Evolutionary conservation across 2,888 invertebrate genomes (phyloP).

Genomic region (Zaprionus obscuricornis): DNA sequence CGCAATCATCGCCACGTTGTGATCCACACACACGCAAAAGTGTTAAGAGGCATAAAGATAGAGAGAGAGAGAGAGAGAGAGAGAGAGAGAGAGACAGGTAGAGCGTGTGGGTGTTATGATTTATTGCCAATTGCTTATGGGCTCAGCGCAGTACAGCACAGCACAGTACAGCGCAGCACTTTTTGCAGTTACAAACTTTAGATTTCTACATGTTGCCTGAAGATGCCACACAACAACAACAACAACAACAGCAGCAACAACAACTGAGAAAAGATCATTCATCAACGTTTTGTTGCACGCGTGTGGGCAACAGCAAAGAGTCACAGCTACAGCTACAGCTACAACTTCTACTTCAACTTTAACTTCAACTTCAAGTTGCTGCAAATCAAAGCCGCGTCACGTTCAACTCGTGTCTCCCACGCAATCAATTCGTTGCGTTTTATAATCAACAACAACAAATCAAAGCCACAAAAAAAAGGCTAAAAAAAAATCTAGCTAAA

Average conservation of each 20-base stretch:
- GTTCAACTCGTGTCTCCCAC: constrained; percentile 33
- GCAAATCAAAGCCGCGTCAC: constrained; percentile 50
- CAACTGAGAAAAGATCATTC: constrained; percentile 40
- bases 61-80: not conserved
- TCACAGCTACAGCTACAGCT: not conserved
- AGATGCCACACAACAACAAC: constrained; percentile 24
- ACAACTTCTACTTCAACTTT: not conserved
- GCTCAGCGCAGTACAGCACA: constrained; percentile 12
- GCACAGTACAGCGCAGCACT: constrained; percentile 1
- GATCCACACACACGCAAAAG: not conserved
- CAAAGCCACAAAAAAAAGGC: too few species aligned
- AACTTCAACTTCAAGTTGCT: not conserved
- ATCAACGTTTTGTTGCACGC: constrained; percentile 52
- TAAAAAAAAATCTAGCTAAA: not conserved
- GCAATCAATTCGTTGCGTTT: constrained; percentile 41
- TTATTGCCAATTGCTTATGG: constrained; percentile 72
- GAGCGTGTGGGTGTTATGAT: constrained; percentile 72
- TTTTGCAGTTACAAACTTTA: constrained; percentile 4
- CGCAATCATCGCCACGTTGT: constrained; percentile 48
- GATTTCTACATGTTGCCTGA: constrained; percentile 27
- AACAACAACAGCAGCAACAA: constrained; percentile 9
- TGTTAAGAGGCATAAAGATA: not conserved
- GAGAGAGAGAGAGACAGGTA: not conserved
- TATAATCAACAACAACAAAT: too few species aligned
- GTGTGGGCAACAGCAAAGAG: constrained; percentile 43